Conservation (phyloP, 2,113 vertebrate species). For the Formicarius rufipectus region DNA sequence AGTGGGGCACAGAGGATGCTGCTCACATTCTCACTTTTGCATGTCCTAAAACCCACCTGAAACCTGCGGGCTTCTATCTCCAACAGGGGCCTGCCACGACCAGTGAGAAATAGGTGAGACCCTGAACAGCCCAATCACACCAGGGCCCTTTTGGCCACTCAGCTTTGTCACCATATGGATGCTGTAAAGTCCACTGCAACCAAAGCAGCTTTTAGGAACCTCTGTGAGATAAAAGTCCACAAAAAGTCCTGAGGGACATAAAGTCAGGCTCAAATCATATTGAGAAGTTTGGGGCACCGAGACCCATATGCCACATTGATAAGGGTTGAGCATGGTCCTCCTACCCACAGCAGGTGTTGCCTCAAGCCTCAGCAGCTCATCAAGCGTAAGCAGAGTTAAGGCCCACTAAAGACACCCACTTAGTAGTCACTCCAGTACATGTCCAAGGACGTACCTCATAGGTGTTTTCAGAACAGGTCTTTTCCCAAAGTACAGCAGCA, state of each 20-base stretch:
- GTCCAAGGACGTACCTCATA: background rate
- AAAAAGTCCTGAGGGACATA: background rate
- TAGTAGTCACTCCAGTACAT: background rate
- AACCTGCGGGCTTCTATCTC: background rate
- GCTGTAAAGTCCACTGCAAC: background rate
- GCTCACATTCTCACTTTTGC: background rate
- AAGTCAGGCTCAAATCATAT: background rate
- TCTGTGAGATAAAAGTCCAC: background rate
- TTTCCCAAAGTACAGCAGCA: background rate
- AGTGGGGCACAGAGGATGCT: background rate
- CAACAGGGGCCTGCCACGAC: too few species aligned
- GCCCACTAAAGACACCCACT: background rate
- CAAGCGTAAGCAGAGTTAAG: background rate
- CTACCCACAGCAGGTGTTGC: accelerated
- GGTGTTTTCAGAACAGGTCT: background rate
- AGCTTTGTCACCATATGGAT: background rate
- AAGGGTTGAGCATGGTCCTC: background rate
- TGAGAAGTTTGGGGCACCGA: background rate
- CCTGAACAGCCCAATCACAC: background rate
- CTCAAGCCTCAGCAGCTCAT: background rate
- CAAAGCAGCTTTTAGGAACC: background rate
- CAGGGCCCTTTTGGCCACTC: background rate
- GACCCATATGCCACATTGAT: background rate
- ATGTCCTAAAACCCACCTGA: background rate
- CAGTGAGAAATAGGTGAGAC: background rate